Percentiles rank a stretch among this genome's conserved stretches.
Evolutionary conservation across 2,888 invertebrate genomes (phyloP).

Genomic region (Fragum fragum): DNA sequence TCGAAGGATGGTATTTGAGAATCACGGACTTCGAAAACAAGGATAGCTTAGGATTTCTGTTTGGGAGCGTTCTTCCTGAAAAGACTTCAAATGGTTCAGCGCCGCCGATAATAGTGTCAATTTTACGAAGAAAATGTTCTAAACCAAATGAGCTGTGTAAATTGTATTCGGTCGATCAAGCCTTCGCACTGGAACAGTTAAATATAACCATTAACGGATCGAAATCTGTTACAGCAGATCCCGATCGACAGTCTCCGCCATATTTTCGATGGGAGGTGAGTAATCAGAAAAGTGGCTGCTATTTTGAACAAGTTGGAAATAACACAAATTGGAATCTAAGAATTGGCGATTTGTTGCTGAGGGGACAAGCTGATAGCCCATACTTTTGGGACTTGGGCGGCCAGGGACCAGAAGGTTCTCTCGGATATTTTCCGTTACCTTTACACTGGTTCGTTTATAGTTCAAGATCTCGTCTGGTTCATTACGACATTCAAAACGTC

Average conservation of each 20-base stretch:
- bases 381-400: conserved; percentile 73
- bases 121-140: conserved; percentile 47
- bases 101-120: conserved; percentile 55
- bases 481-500: conserved; percentile 63
- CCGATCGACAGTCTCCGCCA: conserved; percentile 69
- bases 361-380: conserved; percentile 55
- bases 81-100: not conserved
- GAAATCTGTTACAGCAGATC: conserved; percentile 65
- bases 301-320: conserved; percentile 62
- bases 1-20: conserved; percentile 79
- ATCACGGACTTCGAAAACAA: conserved; percentile 64
- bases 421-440: conserved; percentile 74
- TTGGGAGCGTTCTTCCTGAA: conserved; percentile 72
- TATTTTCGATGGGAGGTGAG: conserved; percentile 70
- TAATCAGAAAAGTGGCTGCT: conserved; percentile 50
- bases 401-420: conserved; percentile 77
- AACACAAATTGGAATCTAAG: conserved; percentile 66
- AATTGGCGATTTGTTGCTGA: conserved; percentile 61
- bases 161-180: conserved; percentile 57
- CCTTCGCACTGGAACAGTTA: conserved; percentile 48
- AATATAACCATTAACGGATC: conserved; percentile 72
- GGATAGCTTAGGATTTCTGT: conserved; percentile 64
- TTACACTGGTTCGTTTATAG: conserved; percentile 82
- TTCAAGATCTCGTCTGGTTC: conserved; percentile 67
- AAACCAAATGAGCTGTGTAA: not conserved